Evolutionary conservation across 2,797 vertebrate species (phyloP), one percentile per base, ranked within the genome.

Genomic region (Crenichthys baileyi): DNA sequence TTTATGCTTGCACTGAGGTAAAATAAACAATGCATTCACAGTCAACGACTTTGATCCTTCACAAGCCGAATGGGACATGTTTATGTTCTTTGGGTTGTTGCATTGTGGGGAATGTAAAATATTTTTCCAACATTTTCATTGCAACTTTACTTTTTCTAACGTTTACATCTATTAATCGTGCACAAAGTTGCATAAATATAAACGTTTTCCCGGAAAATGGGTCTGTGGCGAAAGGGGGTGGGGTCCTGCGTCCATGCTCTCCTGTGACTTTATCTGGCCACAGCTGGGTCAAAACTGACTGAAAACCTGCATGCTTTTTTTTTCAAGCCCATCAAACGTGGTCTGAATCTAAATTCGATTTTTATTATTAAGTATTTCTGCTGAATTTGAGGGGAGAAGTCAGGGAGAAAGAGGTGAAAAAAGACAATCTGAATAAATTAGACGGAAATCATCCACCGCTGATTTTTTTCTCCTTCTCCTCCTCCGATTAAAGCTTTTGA

Each of bases 371-470:
- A 82, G 77, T 86, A 87, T 89, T 85, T 87, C 85, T 90, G 90
- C 86, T 94, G 90, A 92, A 88, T 89, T 91, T 89, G 79, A 77
- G 75, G 48, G 36, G 79, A 84, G 81, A 79, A 91, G 82, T 75
- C 46, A 77, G 80, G 74, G 46, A 75, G 76, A 70, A 70, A 60
- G 83, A 76, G 29, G 18, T 48, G 9, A 7, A 50, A 72, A 85
- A 90, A 89, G 87, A 92, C 90, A 94, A 91, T 92, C 88, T 92
- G 92, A 95, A 95, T 95, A 95, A 95, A 95, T 95, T 95, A 95
- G 85, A 92, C 87, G 90, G 88, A 93, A 93, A 93, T 95, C 93
- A 93, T 91, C 90, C 90, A 87, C 89, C 90, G 92, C 93, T 94
- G 93, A 92, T 94, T 94, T 93, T 93, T 91, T 70, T 70, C 67